Conservation (phyloP, 1,140 invertebrate genomes). For the Capitella teleta region DNA sequence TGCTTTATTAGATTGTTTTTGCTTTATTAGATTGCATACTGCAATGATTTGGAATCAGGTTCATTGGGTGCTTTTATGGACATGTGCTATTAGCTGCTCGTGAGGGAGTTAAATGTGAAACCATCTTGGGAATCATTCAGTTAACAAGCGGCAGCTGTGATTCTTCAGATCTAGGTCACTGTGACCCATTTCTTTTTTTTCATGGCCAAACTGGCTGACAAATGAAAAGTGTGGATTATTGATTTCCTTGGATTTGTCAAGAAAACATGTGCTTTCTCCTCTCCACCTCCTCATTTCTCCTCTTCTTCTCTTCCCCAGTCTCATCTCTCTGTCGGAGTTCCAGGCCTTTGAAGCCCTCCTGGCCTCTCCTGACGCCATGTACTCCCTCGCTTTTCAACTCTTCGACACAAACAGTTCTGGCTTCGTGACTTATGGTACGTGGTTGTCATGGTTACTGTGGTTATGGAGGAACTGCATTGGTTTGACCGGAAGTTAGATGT, state of each 20-base stretch:
- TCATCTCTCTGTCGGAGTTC: slow-evolving; percentile 95
- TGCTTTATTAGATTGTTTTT: too few relatives aligned
- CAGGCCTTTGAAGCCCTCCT: slow-evolving; percentile 93
- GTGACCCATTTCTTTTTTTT: background rate
- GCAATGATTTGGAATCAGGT: too few relatives aligned
- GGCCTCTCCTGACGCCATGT: slow-evolving; percentile 91
- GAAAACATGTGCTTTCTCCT: slow-evolving; percentile 6
- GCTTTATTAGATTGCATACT: too few relatives aligned
- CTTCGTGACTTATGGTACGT: slow-evolving; percentile 79
- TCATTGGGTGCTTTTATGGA: too few relatives aligned
- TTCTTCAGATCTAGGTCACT: background rate
- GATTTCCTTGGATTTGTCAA: background rate
- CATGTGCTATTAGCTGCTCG: too few relatives aligned
- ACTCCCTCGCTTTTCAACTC: slow-evolving; percentile 94
- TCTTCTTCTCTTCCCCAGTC: slow-evolving; percentile 30
- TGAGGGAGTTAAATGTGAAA: too few relatives aligned
- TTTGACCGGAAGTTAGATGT: too few relatives aligned
- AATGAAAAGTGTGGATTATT: slow-evolving; percentile 10
- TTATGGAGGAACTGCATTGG: too few relatives aligned
- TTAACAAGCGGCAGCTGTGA: background rate
- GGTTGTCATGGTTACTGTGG: too few relatives aligned
- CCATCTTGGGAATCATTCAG: too few relatives aligned
- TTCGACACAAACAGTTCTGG: slow-evolving; percentile 98
- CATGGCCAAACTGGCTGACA: slow-evolving; percentile 12
- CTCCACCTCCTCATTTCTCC: slow-evolving; percentile 6